Base-by-base conservation (phyloP, 2,113 vertebrate species). In the Ovis canadensis region DNA sequence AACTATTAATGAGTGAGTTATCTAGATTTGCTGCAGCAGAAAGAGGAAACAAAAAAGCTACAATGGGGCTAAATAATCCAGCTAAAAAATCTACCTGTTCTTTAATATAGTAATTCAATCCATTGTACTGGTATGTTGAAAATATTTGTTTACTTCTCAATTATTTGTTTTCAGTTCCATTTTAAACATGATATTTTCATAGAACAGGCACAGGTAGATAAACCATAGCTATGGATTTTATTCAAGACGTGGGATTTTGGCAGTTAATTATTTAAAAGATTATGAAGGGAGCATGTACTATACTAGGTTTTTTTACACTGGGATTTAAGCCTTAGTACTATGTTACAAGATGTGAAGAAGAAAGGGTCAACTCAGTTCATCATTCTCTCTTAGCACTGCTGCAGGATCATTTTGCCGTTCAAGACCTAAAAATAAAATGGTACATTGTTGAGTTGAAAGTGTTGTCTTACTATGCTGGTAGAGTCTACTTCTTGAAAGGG, bases 301-400 rank as follows among this genome's bases (percentile, higher is more conserved):
- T 23, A 33, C 11, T 52, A 64, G 6, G 55, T 48, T 43, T 77
- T 77, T 86, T 59, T 13, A 60, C 43, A 31, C 48, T 31, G 60
- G 55, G 92, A 25, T 48, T 71, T 52, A 50, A 40, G 36, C 52
- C 80, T 33, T 60, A 96, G 97, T 15, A 80, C 93, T 43, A 27
- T 40, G 54, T 1, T 0, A 67, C n/a, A 19, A 62, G 52, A 90
- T n/a, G 43, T 87, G 23, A 55, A 74, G 96, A 50, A 92, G 57
- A 94, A 85, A 43, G 91, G 89, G 96, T 98, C 97, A 98, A 86
- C 36, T 97, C 90, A 97, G 82, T 92, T 92, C 97, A 96, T 14
- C 36, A 88, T 36, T 81, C 67, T 60, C 74, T 96, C 13, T 71
- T 88, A 77, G 88, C 91, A 83, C 85, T 82, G 94, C 93, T 78